Evolutionary conservation across 64 coral and sea anemone species (phyloP).

Genomic region (Stylophora pistillata): DNA sequence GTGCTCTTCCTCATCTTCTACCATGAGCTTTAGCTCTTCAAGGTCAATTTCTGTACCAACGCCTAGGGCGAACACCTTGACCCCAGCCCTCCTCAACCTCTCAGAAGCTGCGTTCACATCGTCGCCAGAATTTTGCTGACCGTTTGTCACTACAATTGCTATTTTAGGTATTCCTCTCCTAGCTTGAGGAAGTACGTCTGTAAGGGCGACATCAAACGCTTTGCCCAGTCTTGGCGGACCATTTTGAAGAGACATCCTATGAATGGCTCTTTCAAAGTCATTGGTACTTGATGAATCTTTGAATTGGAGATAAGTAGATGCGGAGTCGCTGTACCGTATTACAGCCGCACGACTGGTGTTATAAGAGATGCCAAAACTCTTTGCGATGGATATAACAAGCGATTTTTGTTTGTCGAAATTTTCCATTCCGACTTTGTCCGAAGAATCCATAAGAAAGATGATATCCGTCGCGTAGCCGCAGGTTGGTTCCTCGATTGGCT

Average conservation of each 20-base stretch:
- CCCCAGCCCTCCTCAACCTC: neutral
- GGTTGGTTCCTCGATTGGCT: slow-evolving; percentile 5
- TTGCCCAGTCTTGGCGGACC: neutral
- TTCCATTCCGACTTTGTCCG: slow-evolving; percentile 1
- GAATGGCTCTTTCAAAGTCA: slow-evolving; percentile 6
- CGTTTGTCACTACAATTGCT: neutral
- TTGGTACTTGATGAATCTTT: neutral
- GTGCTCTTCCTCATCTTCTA: slow-evolving; percentile 13
- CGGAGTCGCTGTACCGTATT: neutral
- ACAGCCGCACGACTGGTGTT: neutral
- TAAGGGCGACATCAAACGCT: slow-evolving; percentile 3
- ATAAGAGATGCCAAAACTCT: slow-evolving; percentile 29
- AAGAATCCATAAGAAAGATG: slow-evolving; percentile 46
- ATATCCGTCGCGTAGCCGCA: slow-evolving; percentile 1
- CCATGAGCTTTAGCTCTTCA: neutral
- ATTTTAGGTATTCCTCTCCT: slow-evolving; percentile 12
- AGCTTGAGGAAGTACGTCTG: neutral
- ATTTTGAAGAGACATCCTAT: neutral
- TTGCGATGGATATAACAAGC: slow-evolving; percentile 69
- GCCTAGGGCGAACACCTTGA: slow-evolving; percentile 43
- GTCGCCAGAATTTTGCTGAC: neutral
- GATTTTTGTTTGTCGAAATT: slow-evolving; percentile 24
- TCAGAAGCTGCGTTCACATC: neutral
- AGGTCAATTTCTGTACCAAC: slow-evolving; percentile 17
- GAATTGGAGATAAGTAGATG: slow-evolving; percentile 3